Evolutionary conservation across 2,888 invertebrate species (phyloP).

Genomic region (Tenthredo scrophulariae): DNA sequence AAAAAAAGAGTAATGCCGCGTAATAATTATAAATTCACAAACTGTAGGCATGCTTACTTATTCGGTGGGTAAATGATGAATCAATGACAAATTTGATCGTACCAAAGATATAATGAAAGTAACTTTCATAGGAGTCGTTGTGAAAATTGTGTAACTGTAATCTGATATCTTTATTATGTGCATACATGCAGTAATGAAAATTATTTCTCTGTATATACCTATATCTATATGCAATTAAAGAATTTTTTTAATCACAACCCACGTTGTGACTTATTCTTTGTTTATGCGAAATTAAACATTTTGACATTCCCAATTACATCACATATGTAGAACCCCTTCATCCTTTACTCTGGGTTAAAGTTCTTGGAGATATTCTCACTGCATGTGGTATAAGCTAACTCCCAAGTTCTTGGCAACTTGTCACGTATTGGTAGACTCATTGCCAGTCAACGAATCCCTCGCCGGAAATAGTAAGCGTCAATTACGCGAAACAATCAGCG

Average conservation of each 20-base stretch:
- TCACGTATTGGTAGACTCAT: slow-evolving; percentile 2
- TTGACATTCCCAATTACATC: slow-evolving; percentile 2
- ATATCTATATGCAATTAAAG: not conserved
- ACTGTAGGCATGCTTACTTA: not conserved
- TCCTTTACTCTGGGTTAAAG: slow-evolving; percentile 4
- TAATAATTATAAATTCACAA: not conserved
- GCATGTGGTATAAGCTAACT: not conserved
- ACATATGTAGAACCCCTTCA: not conserved
- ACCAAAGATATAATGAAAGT: not conserved
- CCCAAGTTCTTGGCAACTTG: slow-evolving; percentile 10
- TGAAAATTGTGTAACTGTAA: too few relatives aligned
- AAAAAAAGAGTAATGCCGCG: not conserved
- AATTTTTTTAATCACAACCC: not conserved
- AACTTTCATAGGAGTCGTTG: not conserved
- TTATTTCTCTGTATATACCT: not conserved
- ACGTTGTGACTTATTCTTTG: not conserved
- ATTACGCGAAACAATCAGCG: slow-evolving; percentile 12
- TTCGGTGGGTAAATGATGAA: not conserved
- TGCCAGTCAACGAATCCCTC: slow-evolving; percentile 5
- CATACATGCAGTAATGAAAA: not conserved
- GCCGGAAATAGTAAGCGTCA: slow-evolving; percentile 15
- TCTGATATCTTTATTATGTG: not conserved
- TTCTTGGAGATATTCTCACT: not conserved
- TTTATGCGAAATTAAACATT: not conserved
- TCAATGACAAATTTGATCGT: not conserved